Percentiles rank a stretch among this genome's conserved stretches.
Evolutionary conservation across 2,888 invertebrate genomes (phyloP).

Genomic region (Silvanus unidentatus): DNA sequence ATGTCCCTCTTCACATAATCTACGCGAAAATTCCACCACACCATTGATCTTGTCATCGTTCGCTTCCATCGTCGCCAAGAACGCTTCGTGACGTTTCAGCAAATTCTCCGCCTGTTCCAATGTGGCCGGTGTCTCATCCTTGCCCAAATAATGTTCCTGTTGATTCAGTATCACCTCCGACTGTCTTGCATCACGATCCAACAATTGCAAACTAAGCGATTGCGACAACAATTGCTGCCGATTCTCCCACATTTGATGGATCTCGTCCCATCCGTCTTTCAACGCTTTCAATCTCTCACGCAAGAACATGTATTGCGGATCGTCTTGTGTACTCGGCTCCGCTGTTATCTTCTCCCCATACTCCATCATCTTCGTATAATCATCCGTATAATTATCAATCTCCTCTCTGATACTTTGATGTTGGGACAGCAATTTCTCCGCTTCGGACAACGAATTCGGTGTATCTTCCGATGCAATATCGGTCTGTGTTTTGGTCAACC

Average conservation of each 20-base stretch:
- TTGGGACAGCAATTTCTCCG: constrained; percentile 92
- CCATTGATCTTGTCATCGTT: constrained; percentile 99
- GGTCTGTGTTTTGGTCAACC: constrained; percentile 95
- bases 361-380: constrained; percentile 97
- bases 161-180: constrained; percentile 96
- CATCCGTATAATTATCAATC: constrained; percentile 98
- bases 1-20: constrained; percentile 86
- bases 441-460: constrained; percentile 88
- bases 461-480: constrained; percentile 97
- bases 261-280: constrained; percentile 98
- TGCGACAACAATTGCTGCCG: constrained; percentile 90
- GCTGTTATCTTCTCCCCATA: constrained; percentile 94
- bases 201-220: constrained; percentile 89
- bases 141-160: constrained; percentile 95
- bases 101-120: constrained; percentile 96
- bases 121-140: constrained; percentile 90
- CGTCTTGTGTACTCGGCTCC: constrained; percentile 81
- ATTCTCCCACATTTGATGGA: constrained; percentile 99
- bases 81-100: constrained; percentile 96
- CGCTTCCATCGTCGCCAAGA: constrained; percentile 99
- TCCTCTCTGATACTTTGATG: constrained; percentile 98
- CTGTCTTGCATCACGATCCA: constrained; percentile 94
- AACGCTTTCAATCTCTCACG: constrained; percentile 95
- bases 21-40: constrained; percentile 89
- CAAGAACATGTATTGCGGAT: constrained; percentile 99